Conservation (phyloP, 2,888 invertebrate species). For the Chrysolina oricalcia region DNA sequence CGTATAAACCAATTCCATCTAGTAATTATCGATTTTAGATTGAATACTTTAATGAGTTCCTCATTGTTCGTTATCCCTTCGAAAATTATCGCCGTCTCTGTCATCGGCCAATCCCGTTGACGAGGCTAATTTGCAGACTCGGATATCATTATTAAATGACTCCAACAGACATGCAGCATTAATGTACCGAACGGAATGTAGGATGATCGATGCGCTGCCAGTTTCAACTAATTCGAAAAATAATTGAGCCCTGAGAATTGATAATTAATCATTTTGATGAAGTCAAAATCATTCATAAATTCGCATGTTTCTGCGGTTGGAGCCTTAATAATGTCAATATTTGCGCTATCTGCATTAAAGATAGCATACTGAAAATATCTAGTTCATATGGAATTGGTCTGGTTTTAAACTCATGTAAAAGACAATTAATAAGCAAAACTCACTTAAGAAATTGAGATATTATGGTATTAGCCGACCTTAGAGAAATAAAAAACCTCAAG, state of each 20-base stretch:
- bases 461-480: too few relatives aligned
- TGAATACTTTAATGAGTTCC: neutral
- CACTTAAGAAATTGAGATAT: too few relatives aligned
- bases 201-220: neutral
- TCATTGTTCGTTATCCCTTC: neutral
- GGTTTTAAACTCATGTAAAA: too few relatives aligned
- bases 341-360: too few relatives aligned
- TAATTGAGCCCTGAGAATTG: neutral
- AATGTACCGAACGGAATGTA: neutral
- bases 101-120: neutral
- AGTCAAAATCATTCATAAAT: neutral
- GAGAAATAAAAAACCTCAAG: too few relatives aligned
- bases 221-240: neutral
- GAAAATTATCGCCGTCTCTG: neutral
- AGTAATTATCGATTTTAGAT: neutral
- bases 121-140: neutral
- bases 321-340: too few relatives aligned
- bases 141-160: conserved; percentile 15
- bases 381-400: too few relatives aligned
- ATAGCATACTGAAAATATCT: too few relatives aligned
- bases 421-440: too few relatives aligned
- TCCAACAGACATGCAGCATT: neutral
- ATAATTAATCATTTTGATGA: too few relatives aligned
- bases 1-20: neutral
- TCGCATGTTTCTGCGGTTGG: too few relatives aligned